Base-by-base conservation (phyloP, 2,888 invertebrate genomes). In the Caradrina clavipalpis region DNA sequence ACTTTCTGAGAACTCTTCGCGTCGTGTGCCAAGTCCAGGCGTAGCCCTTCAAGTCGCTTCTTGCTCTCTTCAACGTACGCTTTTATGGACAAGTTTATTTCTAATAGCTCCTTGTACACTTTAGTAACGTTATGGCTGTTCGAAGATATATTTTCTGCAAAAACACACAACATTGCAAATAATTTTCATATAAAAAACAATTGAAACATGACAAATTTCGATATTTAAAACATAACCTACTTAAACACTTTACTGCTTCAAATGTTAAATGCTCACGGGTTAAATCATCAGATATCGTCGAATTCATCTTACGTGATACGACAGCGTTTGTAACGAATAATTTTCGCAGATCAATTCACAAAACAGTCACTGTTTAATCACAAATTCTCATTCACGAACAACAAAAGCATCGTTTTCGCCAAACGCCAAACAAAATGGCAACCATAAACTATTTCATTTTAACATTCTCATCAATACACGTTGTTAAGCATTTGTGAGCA, bases 171-270 rank as follows among this genome's bases (percentile, higher is more conserved):
- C 70, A 73, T 47, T 71, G 22, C 11, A 69, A 68, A 21, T 55
- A 65, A 22, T 73, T 80, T 75, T 81, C 83, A 85, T 63, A 69
- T 49, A 68, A 73, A 84, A 91, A 92, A 92, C 91, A 92, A 90
- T 78, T 88, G 94, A 93, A 90, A 76, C 79, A 69, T 75, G 82
- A 80, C 74, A 79, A 83, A 84, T 84, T 93, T 94, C 93, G 82
- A 93, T 87, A 88, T 94, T 92, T 88, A 86, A 93, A 94, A 89
- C 87, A 91, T 94, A 94, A 94, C 95, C 93, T 93, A 96, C 95
- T 89, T 86, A 95, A 75, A 90, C 91, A 93, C 89, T 92, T 92
- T 74, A 92, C 91, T 80, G 92, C 89, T 84, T 93, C 92, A 76
- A 86, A 89, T 79, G 93, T 92, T 83, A 94, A 91, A 85, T 92